phyloP scores from a whole-genome alignment of 2,113 vertebrate species.

The Thalassarche chlororhynchos region DNA sequence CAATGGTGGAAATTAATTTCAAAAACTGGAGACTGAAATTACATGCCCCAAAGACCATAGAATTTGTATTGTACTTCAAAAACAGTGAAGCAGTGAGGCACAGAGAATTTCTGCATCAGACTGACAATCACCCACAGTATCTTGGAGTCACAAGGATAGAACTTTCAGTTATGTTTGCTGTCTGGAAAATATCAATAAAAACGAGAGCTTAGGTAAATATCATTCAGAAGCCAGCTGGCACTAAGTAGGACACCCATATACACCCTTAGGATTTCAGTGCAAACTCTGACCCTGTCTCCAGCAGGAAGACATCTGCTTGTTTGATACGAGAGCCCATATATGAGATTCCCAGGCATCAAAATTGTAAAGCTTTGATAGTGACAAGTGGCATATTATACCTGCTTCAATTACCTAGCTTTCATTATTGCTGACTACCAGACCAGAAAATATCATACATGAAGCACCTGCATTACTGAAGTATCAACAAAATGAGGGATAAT shows the following conservation, averaged over 20 bases:
- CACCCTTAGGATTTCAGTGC: not conserved
- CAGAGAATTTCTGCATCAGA: not conserved
- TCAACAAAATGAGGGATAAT: not conserved
- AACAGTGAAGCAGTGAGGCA: not conserved
- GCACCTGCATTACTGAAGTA: not conserved
- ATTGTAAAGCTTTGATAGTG: not conserved
- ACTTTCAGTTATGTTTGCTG: not conserved
- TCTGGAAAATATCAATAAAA: slow-evolving; percentile 22
- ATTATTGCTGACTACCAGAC: not conserved
- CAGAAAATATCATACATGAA: not conserved
- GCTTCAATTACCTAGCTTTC: not conserved
- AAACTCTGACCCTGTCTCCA: not conserved
- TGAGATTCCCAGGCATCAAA: not conserved
- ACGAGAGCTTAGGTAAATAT: slow-evolving; percentile 2
- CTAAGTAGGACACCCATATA: not conserved
- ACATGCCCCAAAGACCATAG: not conserved
- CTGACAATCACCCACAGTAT: not conserved
- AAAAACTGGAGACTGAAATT: not conserved
- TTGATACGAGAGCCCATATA: not conserved
- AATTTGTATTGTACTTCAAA: not conserved
- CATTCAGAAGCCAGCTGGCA: not conserved
- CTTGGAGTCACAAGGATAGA: not conserved
- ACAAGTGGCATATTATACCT: not conserved
- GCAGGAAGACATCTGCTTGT: not conserved
- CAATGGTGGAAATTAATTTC: not conserved